Percentiles rank a stretch among this genome's conserved stretches.
These are phyloP conservation scores for Hippasteria phrygiana DNA, from an alignment of 53 echinoderm and acorn worm genomes.

Conservation along the genomic window DNA sequence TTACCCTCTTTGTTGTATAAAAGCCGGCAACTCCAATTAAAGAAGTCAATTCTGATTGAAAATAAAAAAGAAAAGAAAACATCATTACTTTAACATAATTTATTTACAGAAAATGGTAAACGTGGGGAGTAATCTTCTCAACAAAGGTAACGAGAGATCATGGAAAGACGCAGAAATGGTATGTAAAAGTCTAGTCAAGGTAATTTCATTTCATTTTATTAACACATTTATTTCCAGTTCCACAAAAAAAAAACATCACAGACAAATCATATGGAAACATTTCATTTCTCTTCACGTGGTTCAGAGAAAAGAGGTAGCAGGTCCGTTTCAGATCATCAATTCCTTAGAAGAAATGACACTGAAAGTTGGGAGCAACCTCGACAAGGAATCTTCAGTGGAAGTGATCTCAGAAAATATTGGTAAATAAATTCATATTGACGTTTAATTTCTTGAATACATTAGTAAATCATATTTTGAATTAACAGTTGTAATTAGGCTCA, in stretches of 20 bases:
- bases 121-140: constrained; percentile 28
- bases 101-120: constrained; percentile 28
- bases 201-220: background rate
- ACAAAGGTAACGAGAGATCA: background rate
- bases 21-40: too few species aligned
- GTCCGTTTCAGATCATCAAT: constrained; percentile 18
- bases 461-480: background rate
- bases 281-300: too few species aligned
- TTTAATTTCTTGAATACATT: background rate
- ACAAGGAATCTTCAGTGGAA: constrained; percentile 31
- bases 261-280: too few species aligned
- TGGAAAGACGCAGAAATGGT: constrained; percentile 23
- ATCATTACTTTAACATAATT: too few species aligned
- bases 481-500: too few species aligned
- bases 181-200: background rate
- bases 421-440: background rate
- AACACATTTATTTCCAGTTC: too few species aligned
- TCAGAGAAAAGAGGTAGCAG: background rate
- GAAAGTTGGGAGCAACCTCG: constrained; percentile 29
- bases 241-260: too few species aligned
- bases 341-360: constrained; percentile 20
- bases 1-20: too few species aligned
- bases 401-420: constrained; percentile 37
- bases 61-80: too few species aligned
- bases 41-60: too few species aligned